Percentiles rank a stretch among this genome's conserved stretches.
phyloP scores from a whole-genome alignment of 2,888 invertebrate species.

The Eupithecia subumbrata region DNA sequence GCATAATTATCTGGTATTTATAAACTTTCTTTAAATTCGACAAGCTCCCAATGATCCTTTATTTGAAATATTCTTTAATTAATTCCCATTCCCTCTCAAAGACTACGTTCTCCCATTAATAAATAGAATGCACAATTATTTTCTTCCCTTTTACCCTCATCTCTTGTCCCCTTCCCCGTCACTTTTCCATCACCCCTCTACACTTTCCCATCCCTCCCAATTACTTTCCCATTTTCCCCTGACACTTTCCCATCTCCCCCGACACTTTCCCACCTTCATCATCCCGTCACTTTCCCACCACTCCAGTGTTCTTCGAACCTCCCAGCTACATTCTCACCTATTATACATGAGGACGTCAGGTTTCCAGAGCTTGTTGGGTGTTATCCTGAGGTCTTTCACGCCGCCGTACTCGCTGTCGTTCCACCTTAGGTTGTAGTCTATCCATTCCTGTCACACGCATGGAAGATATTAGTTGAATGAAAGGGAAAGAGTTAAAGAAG shows the following conservation, averaged over 20 bases:
- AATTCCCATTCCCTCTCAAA: background rate
- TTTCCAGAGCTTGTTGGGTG: conserved; percentile 98
- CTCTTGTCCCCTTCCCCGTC: background rate
- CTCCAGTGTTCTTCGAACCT: conserved; percentile 23
- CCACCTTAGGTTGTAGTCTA: conserved; percentile 98
- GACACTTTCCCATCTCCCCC: background rate
- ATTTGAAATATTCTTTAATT: background rate
- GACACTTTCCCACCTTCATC: background rate
- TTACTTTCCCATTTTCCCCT: background rate
- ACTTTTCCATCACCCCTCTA: background rate
- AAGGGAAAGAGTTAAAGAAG: background rate
- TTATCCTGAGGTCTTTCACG: conserved; percentile 96
- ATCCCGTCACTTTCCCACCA: background rate
- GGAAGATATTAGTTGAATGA: conserved; percentile 17
- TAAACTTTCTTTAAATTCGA: background rate
- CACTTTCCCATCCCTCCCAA: background rate
- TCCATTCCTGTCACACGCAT: conserved; percentile 93
- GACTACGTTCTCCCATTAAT: background rate
- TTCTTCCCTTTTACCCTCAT: background rate
- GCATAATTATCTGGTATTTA: background rate
- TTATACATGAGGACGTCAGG: conserved; percentile 99
- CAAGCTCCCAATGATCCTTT: background rate
- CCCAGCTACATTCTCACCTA: conserved; percentile 87
- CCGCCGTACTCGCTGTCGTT: conserved; percentile 97
- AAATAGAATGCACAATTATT: background rate